These are phyloP conservation scores for Eumerus sabulonum DNA, from an alignment of 2,888 invertebrate genomes.

Conservation along the genomic window DNA sequence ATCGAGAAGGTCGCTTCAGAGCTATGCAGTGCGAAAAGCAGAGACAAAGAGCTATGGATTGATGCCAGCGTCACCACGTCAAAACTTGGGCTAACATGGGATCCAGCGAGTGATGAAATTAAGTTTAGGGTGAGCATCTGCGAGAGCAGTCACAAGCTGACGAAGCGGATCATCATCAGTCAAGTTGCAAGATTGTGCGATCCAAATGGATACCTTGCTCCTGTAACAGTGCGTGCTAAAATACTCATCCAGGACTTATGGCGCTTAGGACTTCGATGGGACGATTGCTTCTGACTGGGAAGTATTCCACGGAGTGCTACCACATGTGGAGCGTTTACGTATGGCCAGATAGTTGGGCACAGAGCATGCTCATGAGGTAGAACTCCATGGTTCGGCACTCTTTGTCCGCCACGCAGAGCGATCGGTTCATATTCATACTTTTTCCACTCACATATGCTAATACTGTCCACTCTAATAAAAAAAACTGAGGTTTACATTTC, in stretches of 20 bases:
- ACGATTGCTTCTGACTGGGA: not conserved
- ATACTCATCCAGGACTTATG: constrained; percentile 27
- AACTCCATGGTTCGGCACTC: constrained; percentile 7
- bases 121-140: not conserved
- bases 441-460: too few relatives aligned
- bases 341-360: constrained; percentile 4
- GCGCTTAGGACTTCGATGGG: constrained; percentile 10
- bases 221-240: constrained; percentile 9
- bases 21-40: not conserved
- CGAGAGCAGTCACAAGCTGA: not conserved
- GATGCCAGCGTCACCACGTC: not conserved
- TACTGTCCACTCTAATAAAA: too few relatives aligned
- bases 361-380: not conserved
- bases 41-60: not conserved
- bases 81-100: constrained; percentile 9
- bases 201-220: constrained; percentile 4
- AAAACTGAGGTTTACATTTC: too few relatives aligned
- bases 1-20: not conserved
- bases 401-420: too few relatives aligned
- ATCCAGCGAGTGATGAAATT: constrained; percentile 6
- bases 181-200: constrained; percentile 1
- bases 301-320: not conserved
- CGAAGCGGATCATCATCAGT: constrained; percentile 13
- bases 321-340: not conserved
- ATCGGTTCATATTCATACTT: too few relatives aligned